Percentiles rank a stretch among this genome's conserved stretches.
These are phyloP conservation scores for Sarcoramphus papa DNA, from an alignment of 2,797 vertebrate species.

Conservation along the genomic window DNA sequence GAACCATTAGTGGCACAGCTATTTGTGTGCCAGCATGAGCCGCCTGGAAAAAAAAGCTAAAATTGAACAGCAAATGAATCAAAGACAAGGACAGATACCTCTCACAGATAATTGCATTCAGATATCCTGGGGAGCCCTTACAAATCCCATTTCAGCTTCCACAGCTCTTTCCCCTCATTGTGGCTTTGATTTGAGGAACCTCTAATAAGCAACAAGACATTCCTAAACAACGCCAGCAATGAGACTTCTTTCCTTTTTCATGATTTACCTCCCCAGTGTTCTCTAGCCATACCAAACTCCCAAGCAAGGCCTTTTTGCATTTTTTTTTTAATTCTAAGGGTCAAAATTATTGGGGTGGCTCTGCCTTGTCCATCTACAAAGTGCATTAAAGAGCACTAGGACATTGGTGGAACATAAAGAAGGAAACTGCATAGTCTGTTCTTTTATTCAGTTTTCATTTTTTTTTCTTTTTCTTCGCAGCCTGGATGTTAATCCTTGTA, in stretches of 20 bases:
- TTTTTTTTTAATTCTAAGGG: background rate
- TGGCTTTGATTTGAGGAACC: background rate
- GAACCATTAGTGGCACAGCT: background rate
- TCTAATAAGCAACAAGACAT: background rate
- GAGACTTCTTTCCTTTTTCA: background rate
- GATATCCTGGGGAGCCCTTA: background rate
- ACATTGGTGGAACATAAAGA: background rate
- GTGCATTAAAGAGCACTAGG: background rate
- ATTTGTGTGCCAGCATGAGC: conserved; percentile 4
- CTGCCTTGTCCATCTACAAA: background rate
- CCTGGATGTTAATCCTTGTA: background rate
- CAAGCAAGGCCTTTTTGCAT: background rate
- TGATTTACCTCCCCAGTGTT: background rate
- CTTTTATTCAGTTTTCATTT: background rate
- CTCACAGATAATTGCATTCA: conserved; percentile 1
- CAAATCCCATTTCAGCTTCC: background rate
- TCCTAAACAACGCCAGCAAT: background rate
- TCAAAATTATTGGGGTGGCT: background rate
- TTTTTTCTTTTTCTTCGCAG: background rate
- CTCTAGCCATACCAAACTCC: background rate
- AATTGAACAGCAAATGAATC: background rate
- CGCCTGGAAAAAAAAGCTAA: background rate
- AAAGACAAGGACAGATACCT: background rate
- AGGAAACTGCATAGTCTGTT: background rate
- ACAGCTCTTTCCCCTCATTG: background rate